Evolutionary conservation across 2,113 vertebrate species (phyloP).

Genomic region (Phaetusa simplex): DNA sequence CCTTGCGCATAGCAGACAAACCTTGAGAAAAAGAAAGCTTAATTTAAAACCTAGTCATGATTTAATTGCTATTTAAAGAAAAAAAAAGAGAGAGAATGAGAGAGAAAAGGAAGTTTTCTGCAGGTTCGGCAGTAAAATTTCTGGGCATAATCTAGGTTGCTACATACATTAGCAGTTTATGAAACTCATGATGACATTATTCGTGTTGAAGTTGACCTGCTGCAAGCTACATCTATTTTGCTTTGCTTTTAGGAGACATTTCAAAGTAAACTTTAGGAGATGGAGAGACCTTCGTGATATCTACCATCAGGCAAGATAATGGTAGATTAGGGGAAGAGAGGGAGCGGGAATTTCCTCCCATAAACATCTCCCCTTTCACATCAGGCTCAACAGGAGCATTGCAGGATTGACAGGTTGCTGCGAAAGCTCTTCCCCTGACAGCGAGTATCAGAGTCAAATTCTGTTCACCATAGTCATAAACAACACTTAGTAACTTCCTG

Average conservation of each 20-base stretch:
- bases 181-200: background rate
- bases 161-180: background rate
- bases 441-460: background rate
- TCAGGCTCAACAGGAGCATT: background rate
- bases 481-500: background rate
- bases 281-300: background rate
- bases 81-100: too few species aligned
- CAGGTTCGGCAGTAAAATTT: background rate
- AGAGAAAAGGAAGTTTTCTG: background rate
- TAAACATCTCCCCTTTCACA: background rate
- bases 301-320: background rate
- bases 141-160: background rate
- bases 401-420: background rate
- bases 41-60: background rate
- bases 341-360: background rate
- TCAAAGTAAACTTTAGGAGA: background rate
- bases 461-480: background rate
- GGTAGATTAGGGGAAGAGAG: background rate
- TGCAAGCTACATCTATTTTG: background rate
- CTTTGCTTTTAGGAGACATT: background rate
- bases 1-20: background rate
- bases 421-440: background rate
- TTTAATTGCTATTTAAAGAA: background rate
- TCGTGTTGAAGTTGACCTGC: background rate
- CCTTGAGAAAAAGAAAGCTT: background rate